Evolutionary conservation across 1,140 invertebrate species (phyloP), one percentile per base, ranked within the genome.

Genomic region (Cepaea nemoralis): DNA sequence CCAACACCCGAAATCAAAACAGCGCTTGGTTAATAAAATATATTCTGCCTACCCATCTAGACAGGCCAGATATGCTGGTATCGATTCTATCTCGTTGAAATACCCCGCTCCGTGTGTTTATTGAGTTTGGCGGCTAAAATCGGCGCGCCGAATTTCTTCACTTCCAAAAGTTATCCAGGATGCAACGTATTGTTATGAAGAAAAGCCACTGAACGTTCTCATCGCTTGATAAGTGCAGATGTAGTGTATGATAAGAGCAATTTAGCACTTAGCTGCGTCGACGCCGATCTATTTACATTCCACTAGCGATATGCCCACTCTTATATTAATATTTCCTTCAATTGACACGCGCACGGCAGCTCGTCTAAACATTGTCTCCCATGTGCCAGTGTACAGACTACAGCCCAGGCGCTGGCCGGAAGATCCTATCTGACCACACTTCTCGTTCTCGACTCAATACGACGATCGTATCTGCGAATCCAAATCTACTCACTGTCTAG

Each of bases 271-370:
- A 77, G 55, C 75, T 35, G 50, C 66, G 75, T 77, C 75, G 75
- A 59, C 75, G 75, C 75, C 75, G 35, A 1, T 39, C 19, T 77
- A 63, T 77, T 77, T 77, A 77, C 75, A 63, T 77, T 59, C 75
- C 48, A 22, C 50, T 6, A 37, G 55, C 48, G 48, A 63, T 55
- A 55, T 77, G 75, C 75, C 14, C 27, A 50, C 35, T 63, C 55
- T 77, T 77, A 77, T 77, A 77, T 77, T 77, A 77, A 77, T 77
- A 77, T 77, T 77, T 77, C 75, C 75, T 55, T 63, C 55, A 33
- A 77, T 59, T 77, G 75, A 77, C 75, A 77, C 75, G 50, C 75
- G 75, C 55, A 48, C 12, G 48, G 55, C 3, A 66, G 24, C 12
- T 22, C 48, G 75, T 63, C 75, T 77, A 77, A 77, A 77, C 75